Percentiles rank a stretch among this genome's conserved stretches.
Evolutionary conservation across 2,113 vertebrate genomes (phyloP).

Genomic region (Perca schrenkii): DNA sequence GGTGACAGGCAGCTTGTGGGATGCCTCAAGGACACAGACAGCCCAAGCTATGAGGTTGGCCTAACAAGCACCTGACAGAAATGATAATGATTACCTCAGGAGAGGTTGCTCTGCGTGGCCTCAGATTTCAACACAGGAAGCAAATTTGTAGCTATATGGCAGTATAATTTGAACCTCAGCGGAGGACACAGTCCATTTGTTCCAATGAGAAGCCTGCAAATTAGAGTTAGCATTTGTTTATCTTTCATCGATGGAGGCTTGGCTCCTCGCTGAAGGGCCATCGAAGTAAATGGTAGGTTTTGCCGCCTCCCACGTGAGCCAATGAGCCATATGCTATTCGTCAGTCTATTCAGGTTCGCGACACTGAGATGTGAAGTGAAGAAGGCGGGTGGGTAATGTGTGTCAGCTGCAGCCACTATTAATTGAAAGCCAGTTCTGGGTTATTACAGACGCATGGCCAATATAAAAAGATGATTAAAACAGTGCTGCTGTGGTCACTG

Average conservation of each 20-base stretch:
- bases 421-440: constrained; percentile 57
- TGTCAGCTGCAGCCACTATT: constrained; percentile 46
- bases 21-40: constrained; percentile 66
- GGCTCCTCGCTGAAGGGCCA: constrained; percentile 20
- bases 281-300: constrained; percentile 36
- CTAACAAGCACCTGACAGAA: constrained; percentile 70
- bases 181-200: constrained; percentile 55
- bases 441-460: constrained; percentile 49
- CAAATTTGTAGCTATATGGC: constrained; percentile 46
- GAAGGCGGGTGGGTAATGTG: constrained; percentile 47
- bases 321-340: constrained; percentile 44
- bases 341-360: constrained; percentile 26
- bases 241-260: constrained; percentile 31
- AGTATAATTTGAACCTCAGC: constrained; percentile 41
- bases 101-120: constrained; percentile 35
- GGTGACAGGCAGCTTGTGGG: constrained; percentile 48
- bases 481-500: constrained; percentile 32
- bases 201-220: constrained; percentile 41
- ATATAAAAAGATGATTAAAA: constrained; percentile 50
- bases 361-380: constrained; percentile 17
- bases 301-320: constrained; percentile 27
- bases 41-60: constrained; percentile 43
- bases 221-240: constrained; percentile 58
- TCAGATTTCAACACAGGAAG: constrained; percentile 58
- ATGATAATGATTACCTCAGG: constrained; percentile 67